These are phyloP conservation scores for Pangasius mekongensis DNA, from an alignment of 2,797 vertebrate species.

Conservation along the genomic window DNA sequence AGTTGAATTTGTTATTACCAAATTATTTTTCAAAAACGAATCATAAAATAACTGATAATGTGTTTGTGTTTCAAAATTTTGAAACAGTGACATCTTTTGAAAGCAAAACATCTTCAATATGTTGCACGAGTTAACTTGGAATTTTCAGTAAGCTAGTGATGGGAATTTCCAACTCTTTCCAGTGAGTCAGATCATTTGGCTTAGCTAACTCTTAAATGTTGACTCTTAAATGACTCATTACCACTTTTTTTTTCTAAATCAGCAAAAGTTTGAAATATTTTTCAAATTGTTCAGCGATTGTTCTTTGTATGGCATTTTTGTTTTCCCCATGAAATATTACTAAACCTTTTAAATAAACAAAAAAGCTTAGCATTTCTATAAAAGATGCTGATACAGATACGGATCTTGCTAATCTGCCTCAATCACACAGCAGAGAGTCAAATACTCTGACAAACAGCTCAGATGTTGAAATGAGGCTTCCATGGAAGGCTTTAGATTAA, in stretches of 20 bases:
- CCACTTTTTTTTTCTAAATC: background rate
- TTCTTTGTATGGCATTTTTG: background rate
- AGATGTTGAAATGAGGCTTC: background rate
- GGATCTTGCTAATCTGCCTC: background rate
- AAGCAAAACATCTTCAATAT: background rate
- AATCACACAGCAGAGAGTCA: background rate
- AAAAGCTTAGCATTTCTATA: background rate
- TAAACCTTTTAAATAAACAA: background rate
- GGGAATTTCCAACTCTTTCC: background rate
- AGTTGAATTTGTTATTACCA: background rate
- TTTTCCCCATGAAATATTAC: background rate
- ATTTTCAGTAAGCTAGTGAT: background rate
- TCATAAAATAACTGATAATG: background rate
- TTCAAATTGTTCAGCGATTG: background rate
- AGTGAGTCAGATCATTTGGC: background rate
- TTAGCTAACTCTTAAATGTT: background rate
- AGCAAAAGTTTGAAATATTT: background rate
- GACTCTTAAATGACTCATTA: background rate
- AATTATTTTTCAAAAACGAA: background rate
- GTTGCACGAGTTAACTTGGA: background rate
- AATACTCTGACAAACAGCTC: background rate
- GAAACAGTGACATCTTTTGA: background rate
- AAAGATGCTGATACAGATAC: background rate
- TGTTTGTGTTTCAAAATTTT: too few species aligned
- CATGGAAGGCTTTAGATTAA: background rate